phyloP scores from a whole-genome alignment of 1,140 invertebrate genomes.

The Cherax quadricarinatus region DNA sequence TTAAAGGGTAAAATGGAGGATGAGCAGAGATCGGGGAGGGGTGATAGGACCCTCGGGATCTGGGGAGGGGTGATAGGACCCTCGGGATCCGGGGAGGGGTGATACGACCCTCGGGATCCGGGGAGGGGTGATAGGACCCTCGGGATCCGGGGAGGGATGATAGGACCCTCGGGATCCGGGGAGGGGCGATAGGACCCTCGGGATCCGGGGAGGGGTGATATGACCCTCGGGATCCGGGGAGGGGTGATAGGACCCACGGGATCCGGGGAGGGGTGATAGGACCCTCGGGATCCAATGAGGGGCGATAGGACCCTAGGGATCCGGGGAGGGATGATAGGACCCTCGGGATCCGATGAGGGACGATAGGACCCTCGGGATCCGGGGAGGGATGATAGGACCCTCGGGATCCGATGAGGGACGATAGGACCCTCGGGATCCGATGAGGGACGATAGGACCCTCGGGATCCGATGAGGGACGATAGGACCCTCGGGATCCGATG shows the following conservation, averaged over 20 bases:
- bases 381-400: neutral
- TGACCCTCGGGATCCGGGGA: too few species aligned
- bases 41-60: neutral
- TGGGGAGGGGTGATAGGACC: neutral
- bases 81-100: neutral
- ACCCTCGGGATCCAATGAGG: neutral
- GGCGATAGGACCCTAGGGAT: neutral
- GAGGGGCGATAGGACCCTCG: too few species aligned
- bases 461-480: neutral
- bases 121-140: too few species aligned
- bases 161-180: too few species aligned
- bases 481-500: neutral
- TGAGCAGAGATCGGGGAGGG: too few species aligned
- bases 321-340: neutral
- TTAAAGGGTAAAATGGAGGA: too few species aligned
- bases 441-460: neutral
- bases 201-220: neutral
- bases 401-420: neutral
- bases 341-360: neutral
- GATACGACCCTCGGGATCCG: too few species aligned
- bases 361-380: neutral
- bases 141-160: neutral
- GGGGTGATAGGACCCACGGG: neutral
- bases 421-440: too few species aligned
- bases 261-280: neutral